These are phyloP conservation scores for Rhynchopsitta pachyrhyncha DNA, from an alignment of 2,113 vertebrate species.

Conservation along the genomic window DNA sequence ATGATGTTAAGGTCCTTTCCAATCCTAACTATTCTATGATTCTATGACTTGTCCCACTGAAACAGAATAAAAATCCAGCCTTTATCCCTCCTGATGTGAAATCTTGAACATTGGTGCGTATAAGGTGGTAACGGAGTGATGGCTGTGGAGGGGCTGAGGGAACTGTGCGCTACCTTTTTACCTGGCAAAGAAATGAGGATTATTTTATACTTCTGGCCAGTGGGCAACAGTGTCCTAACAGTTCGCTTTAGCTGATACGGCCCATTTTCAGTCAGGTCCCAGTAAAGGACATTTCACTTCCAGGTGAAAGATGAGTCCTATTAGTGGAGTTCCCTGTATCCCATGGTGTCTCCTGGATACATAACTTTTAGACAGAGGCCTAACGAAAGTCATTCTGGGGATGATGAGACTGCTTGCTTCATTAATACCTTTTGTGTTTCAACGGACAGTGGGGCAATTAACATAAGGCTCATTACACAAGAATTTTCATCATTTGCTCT, in stretches of 20 bases:
- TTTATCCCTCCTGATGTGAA: background rate
- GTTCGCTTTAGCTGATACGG: accelerated
- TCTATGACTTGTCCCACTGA: background rate
- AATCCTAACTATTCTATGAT: background rate
- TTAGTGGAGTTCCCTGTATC: background rate
- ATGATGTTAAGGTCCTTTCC: background rate
- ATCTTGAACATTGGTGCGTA: accelerated
- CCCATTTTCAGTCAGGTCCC: background rate
- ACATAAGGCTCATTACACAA: constrained; percentile 61
- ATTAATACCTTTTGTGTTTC: constrained; percentile 45
- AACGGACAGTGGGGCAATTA: constrained; percentile 42
- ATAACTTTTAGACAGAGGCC: background rate
- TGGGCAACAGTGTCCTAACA: background rate
- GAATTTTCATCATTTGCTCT: constrained; percentile 45
- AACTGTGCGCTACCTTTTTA: background rate
- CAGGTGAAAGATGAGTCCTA: background rate
- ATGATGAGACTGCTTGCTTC: background rate
- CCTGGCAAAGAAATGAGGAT: background rate
- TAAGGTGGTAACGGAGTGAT: background rate
- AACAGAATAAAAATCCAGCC: background rate
- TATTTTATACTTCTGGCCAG: background rate
- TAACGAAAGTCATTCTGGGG: background rate
- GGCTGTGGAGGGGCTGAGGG: background rate
- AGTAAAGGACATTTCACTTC: background rate
- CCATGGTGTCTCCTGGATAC: background rate